Conservation (phyloP, 2,797 vertebrate species). For the Phataginus tetradactyla region DNA sequence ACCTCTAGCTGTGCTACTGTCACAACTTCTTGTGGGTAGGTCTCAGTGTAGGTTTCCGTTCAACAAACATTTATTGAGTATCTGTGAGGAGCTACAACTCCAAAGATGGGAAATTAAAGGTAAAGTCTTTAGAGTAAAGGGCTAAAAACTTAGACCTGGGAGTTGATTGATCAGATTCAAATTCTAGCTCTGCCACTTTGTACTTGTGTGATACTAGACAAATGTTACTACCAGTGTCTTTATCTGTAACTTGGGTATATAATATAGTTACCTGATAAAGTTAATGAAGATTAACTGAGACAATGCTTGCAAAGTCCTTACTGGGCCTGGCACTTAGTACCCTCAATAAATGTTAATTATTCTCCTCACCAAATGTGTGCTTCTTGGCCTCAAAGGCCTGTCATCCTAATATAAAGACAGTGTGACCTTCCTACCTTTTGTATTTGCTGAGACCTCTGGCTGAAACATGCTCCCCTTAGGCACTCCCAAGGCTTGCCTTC, state of each 20-base stretch:
- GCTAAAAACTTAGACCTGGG: neutral
- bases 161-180: neutral
- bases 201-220: neutral
- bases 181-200: neutral
- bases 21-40: neutral
- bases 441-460: neutral
- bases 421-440: neutral
- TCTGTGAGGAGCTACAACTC: neutral
- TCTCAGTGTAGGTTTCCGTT: neutral
- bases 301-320: neutral
- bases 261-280: neutral
- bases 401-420: neutral
- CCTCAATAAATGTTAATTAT: neutral
- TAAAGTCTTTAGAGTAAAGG: neutral
- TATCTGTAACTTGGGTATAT: neutral
- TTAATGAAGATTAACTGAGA: neutral
- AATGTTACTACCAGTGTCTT: neutral
- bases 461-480: neutral
- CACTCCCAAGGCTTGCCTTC: fast-evolving
- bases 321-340: neutral
- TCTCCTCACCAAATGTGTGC: neutral
- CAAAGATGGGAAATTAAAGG: neutral
- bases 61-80: neutral
- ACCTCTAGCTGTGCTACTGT: neutral
- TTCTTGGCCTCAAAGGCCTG: neutral